phyloP scores from a whole-genome alignment of 2,113 vertebrate species.

The Cygnus buccinator region DNA sequence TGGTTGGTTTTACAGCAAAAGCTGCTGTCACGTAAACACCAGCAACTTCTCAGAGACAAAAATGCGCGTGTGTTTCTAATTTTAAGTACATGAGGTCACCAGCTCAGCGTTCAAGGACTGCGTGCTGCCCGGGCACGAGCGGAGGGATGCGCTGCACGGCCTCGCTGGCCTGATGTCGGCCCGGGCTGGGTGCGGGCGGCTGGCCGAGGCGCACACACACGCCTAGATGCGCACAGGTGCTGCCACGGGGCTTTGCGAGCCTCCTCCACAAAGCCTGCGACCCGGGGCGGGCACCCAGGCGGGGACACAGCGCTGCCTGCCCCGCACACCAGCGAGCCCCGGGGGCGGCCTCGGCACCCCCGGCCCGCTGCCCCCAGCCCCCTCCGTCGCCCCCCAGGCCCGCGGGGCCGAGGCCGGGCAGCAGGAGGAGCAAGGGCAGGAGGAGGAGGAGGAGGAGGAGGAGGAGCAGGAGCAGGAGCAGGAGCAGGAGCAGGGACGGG shows the following conservation, averaged over 20 bases:
- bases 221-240: not conserved
- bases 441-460: not conserved
- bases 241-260: not conserved
- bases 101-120: not conserved
- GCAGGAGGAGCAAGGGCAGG: too few relatives aligned
- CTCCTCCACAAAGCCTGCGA: not conserved
- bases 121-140: rapidly evolving
- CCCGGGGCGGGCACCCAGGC: not conserved
- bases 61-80: conserved; percentile 17
- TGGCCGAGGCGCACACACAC: not conserved
- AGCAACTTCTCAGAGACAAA: conserved; percentile 22
- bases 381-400: not conserved
- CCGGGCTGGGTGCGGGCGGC: not conserved
- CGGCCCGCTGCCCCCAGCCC: too few relatives aligned
- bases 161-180: not conserved
- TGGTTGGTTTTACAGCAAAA: not conserved
- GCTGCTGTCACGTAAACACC: not conserved
- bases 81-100: conserved; percentile 37
- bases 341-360: not conserved
- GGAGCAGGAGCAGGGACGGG: not conserved
- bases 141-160: rapidly evolving
- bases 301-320: too few relatives aligned
- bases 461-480: too few relatives aligned
- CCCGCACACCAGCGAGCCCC: not conserved
- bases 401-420: not conserved